A percentile compares a stretch with the other conserved stretches of the same genome.
phyloP scores from a whole-genome alignment of 2,888 invertebrate species.

The Tenthredo mesomela region DNA sequence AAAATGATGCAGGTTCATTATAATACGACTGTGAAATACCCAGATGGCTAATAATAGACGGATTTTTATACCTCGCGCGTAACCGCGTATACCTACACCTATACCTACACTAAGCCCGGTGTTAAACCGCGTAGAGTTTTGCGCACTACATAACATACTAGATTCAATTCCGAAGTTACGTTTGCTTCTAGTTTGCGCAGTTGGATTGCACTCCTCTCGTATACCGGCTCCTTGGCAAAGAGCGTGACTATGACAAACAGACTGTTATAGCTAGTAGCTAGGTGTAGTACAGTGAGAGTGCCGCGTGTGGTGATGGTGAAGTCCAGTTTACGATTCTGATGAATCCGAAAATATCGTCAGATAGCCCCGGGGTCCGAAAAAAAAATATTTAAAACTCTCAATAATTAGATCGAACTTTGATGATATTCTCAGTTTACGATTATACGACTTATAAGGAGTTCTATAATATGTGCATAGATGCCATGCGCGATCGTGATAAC shows the following conservation, averaged over 20 bases:
- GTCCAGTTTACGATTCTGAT: neutral
- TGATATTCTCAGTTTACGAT: neutral
- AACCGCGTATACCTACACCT: neutral
- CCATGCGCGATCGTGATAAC: neutral
- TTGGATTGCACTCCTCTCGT: slow-evolving; percentile 22
- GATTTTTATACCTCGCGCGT: slow-evolving; percentile 19
- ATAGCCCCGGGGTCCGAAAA: neutral
- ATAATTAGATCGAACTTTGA: neutral
- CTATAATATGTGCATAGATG: no score
- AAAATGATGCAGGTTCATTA: neutral
- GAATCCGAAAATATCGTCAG: slow-evolving; percentile 19
- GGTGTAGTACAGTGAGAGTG: neutral
- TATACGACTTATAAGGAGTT: neutral
- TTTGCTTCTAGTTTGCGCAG: slow-evolving; percentile 13
- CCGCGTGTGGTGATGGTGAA: neutral
- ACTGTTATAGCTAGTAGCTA: neutral
- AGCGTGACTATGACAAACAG: neutral
- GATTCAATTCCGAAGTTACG: neutral
- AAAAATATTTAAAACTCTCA: no score
- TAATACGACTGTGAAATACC: neutral
- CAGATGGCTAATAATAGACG: slow-evolving; percentile 20
- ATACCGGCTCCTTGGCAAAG: slow-evolving; percentile 11
- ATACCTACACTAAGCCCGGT: neutral
- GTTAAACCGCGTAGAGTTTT: slow-evolving; percentile 10
- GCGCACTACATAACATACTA: neutral